Evolutionary conservation across 2,797 vertebrate species (phyloP).

Genomic region (Sebastes glaucus): DNA sequence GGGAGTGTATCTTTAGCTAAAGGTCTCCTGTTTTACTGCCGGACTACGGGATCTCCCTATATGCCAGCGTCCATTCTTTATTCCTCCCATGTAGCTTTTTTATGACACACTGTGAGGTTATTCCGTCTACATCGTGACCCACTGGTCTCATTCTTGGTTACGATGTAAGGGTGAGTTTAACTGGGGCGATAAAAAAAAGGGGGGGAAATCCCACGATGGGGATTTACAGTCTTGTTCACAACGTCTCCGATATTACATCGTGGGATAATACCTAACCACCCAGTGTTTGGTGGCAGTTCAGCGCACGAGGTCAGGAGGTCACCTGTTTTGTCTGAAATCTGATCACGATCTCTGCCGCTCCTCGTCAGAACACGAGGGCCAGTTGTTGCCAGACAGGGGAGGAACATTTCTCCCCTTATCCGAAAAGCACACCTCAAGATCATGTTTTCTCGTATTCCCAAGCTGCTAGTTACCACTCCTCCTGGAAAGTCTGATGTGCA

Average conservation of each 20-base stretch:
- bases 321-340: conserved; percentile 59
- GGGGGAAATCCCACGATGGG: conserved; percentile 37
- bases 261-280: conserved; percentile 37
- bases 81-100: conserved; percentile 52
- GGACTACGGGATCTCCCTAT: conserved; percentile 24
- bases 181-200: conserved; percentile 28
- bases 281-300: conserved; percentile 35
- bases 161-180: conserved; percentile 51
- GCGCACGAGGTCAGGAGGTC: conserved; percentile 49
- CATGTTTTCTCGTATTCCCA: conserved; percentile 18
- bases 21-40: neutral
- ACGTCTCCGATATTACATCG: conserved; percentile 50
- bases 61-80: conserved; percentile 45
- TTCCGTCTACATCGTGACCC: conserved; percentile 36
- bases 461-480: conserved; percentile 19
- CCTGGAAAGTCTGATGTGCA: conserved; percentile 26
- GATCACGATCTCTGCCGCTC: conserved; percentile 40
- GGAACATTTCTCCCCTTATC: conserved; percentile 8
- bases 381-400: conserved; percentile 32
- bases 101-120: conserved; percentile 31
- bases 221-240: conserved; percentile 61
- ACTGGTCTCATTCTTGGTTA: conserved; percentile 45
- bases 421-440: conserved; percentile 17
- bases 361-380: conserved; percentile 30
- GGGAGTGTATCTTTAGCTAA: neutral